Conservation (phyloP, 2,888 invertebrate genomes). For the Alloscopus bannaensis region DNA sequence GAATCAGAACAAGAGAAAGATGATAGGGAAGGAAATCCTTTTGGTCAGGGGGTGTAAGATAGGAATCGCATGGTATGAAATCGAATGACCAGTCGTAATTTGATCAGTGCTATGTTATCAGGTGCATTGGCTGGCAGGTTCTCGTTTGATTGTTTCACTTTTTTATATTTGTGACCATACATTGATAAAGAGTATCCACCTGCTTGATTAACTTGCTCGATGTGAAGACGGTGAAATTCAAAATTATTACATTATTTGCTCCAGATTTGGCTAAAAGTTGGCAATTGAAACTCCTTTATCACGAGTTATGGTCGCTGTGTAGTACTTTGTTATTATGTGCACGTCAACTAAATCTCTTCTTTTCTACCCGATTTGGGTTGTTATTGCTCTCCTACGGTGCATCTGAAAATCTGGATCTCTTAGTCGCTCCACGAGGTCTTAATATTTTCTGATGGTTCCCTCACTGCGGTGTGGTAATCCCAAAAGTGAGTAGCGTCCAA, state of each 20-base stretch:
- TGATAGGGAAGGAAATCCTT: background rate
- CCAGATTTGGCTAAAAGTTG: conserved; percentile 26
- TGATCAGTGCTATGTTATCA: conserved; percentile 10
- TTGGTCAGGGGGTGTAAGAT: too few relatives aligned
- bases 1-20: background rate
- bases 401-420: conserved; percentile 1
- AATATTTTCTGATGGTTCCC: background rate
- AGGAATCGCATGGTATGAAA: conserved; percentile 6
- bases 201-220: too few relatives aligned
- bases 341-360: conserved; percentile 23
- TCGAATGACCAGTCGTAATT: conserved; percentile 15
- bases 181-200: too few relatives aligned
- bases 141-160: too few relatives aligned
- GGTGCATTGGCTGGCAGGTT: background rate
- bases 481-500: conserved; percentile 1
- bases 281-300: conserved; percentile 18
- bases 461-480: conserved; percentile 3
- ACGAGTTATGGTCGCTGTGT: conserved; percentile 28
- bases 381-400: conserved; percentile 20
- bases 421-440: conserved; percentile 14
- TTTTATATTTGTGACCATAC: too few relatives aligned
- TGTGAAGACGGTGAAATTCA: conserved; percentile 8
- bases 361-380: conserved; percentile 28
- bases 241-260: conserved; percentile 37
- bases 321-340: conserved; percentile 14